These are phyloP conservation scores for Tryphoninae sp. DNA, from an alignment of 2,888 invertebrate genomes.

Conservation along the genomic window DNA sequence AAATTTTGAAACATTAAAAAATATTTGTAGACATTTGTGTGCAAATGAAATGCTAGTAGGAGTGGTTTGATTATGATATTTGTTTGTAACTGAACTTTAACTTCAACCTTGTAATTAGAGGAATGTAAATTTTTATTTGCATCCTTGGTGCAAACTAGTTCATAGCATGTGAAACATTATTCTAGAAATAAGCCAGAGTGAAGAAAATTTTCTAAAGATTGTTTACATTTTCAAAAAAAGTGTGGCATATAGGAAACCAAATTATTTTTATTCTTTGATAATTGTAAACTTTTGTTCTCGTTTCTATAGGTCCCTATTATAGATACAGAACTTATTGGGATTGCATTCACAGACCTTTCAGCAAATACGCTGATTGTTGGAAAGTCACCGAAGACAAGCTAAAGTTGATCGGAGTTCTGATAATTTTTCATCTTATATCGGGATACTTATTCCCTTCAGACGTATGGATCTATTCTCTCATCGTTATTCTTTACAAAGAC, in stretches of 20 bases:
- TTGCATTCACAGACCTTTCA: slow-evolving; percentile 87
- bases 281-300: neutral
- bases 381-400: slow-evolving; percentile 86
- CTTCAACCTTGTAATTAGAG: too few species aligned
- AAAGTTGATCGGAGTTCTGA: slow-evolving; percentile 86
- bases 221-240: too few species aligned
- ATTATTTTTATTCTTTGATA: neutral
- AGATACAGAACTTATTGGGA: slow-evolving; percentile 94
- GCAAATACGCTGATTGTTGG: slow-evolving; percentile 85
- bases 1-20: too few species aligned
- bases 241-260: neutral
- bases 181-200: too few species aligned
- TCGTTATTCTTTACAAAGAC: neutral
- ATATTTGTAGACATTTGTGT: too few species aligned
- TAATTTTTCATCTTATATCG: slow-evolving; percentile 85
- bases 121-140: too few species aligned
- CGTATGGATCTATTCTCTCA: slow-evolving; percentile 83
- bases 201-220: too few species aligned
- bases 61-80: too few species aligned
- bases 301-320: slow-evolving; percentile 92
- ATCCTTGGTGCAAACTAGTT: too few species aligned
- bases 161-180: too few species aligned
- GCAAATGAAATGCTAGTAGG: too few species aligned
- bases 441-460: slow-evolving; percentile 88
- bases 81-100: too few species aligned